Evolutionary conservation across 2,797 vertebrate genomes (phyloP).

Genomic region (Chloroceryle amazona): DNA sequence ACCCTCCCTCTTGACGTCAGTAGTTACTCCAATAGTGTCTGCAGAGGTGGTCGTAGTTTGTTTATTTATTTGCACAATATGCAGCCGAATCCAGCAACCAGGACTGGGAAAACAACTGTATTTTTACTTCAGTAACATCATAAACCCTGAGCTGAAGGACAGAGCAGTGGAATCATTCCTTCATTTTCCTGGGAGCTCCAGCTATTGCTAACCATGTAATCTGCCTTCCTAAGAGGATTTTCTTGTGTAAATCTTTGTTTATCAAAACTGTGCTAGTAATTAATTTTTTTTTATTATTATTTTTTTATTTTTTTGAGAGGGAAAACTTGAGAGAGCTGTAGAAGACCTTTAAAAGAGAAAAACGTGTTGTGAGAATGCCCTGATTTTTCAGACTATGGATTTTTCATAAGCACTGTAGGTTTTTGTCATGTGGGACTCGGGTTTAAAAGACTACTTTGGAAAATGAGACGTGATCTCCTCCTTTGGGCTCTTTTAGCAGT

Average conservation of each 20-base stretch:
- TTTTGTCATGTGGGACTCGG: not conserved
- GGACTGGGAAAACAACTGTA: not conserved
- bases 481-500: not conserved
- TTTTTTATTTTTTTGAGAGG: not conserved
- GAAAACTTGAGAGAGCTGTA: not conserved
- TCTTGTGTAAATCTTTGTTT: not conserved
- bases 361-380: not conserved
- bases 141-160: not conserved
- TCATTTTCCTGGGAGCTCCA: not conserved
- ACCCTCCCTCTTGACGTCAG: not conserved
- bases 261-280: not conserved
- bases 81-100: not conserved
- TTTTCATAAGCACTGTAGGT: not conserved
- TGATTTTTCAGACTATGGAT: not conserved
- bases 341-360: not conserved
- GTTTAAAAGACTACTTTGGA: not conserved
- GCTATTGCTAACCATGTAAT: not conserved
- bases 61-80: not conserved
- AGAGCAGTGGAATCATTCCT: not conserved
- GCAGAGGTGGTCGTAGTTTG: not conserved
- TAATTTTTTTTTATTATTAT: not conserved
- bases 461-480: not conserved
- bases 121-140: not conserved
- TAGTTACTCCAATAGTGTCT: not conserved
- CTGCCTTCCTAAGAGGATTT: conserved; percentile 19